Conservation (phyloP, 2,888 invertebrate species). For the Drosophila cyrtoloma region DNA sequence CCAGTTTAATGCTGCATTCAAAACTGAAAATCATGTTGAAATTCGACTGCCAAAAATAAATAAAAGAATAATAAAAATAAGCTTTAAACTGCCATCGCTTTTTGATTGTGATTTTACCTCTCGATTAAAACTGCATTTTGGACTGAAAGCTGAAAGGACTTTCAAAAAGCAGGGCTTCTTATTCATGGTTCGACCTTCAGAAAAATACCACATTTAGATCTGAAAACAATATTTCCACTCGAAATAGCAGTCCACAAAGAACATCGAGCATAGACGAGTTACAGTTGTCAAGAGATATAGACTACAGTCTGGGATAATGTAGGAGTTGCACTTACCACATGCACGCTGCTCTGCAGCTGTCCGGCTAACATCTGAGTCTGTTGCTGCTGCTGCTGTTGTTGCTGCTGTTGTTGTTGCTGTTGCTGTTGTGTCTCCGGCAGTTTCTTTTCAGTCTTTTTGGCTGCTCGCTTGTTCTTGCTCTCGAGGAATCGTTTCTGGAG, state of each 20-base stretch:
- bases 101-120: too few relatives aligned
- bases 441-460: constrained; percentile 92
- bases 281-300: not conserved
- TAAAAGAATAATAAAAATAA: too few relatives aligned
- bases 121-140: too few relatives aligned
- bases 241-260: not conserved
- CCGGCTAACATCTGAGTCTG: constrained; percentile 84
- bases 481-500: constrained; percentile 96
- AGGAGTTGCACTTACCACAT: constrained; percentile 88
- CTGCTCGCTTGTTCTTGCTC: constrained; percentile 94
- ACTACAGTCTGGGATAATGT: too few relatives aligned
- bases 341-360: constrained; percentile 90
- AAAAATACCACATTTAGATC: not conserved
- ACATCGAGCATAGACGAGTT: not conserved
- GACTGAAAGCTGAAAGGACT: too few relatives aligned
- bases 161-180: not conserved
- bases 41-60: not conserved
- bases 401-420: constrained; percentile 25
- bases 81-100: too few relatives aligned
- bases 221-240: not conserved
- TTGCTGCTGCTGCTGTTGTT: constrained; percentile 73
- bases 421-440: constrained; percentile 70
- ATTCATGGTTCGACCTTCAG: not conserved
- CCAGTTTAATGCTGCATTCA: not conserved
- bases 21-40: not conserved